Conservation (phyloP, 2,888 invertebrate species). For the Amiota minor region DNA sequence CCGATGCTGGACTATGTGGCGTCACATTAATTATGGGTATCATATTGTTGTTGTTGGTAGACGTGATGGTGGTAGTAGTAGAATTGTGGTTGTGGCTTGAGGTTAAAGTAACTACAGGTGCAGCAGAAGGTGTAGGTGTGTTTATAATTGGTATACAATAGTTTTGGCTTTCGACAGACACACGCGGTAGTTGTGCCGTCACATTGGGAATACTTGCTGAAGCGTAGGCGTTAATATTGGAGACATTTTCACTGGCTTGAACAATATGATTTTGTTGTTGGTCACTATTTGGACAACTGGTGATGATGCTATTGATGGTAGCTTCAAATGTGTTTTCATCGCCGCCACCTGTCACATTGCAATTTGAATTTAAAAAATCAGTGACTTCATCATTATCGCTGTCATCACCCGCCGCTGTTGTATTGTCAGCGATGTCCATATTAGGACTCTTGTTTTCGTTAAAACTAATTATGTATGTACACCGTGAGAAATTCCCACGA, state of each 20-base stretch:
- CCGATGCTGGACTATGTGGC: slow-evolving; percentile 88
- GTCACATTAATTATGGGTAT: slow-evolving; percentile 91
- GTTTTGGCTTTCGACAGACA: slow-evolving; percentile 63
- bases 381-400: slow-evolving; percentile 73
- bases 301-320: slow-evolving; percentile 1
- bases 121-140: slow-evolving; percentile 54
- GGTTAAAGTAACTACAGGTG: not conserved
- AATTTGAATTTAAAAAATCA: slow-evolving; percentile 72
- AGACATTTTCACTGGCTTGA: not conserved
- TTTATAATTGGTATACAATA: slow-evolving; percentile 70
- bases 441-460: slow-evolving; percentile 33
- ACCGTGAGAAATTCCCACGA: not conserved
- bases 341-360: slow-evolving; percentile 40
- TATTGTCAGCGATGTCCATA: slow-evolving; percentile 56
- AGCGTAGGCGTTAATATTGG: not conserved
- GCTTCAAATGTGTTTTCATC: slow-evolving; percentile 18
- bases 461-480: not conserved
- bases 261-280: slow-evolving; percentile 8
- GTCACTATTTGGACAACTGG: slow-evolving; percentile 10
- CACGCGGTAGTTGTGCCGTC: slow-evolving; percentile 37
- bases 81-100: slow-evolving; percentile 46
- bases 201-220: not conserved
- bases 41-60: slow-evolving; percentile 70
- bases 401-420: slow-evolving; percentile 60
- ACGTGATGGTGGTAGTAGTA: slow-evolving; percentile 37